phyloP scores from a whole-genome alignment of 2,113 vertebrate species.

The Erpornis zantholeuca region DNA sequence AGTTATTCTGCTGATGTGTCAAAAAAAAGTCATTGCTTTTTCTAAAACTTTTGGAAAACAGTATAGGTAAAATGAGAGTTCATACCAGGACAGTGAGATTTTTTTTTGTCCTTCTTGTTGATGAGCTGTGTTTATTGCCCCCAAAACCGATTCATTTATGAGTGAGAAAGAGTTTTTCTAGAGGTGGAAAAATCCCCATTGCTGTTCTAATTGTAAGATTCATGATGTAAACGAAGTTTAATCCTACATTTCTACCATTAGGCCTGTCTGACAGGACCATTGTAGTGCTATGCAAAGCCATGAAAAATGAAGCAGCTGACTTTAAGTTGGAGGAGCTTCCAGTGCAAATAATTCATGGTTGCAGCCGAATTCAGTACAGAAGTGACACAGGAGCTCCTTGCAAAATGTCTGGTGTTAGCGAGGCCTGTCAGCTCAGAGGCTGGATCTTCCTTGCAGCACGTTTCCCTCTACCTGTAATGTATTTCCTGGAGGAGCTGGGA shows the following conservation, averaged over 20 bases:
- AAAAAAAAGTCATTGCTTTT: background rate
- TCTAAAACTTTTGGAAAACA: background rate
- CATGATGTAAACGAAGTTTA: background rate
- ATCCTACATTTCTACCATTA: background rate
- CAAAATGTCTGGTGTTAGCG: background rate
- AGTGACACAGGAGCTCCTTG: background rate
- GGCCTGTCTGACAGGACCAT: background rate
- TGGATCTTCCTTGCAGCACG: background rate
- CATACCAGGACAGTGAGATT: background rate
- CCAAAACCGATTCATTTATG: background rate
- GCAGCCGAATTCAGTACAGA: background rate
- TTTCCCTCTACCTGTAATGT: background rate
- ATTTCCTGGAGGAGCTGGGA: background rate
- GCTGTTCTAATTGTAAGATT: background rate
- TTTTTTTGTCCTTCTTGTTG: background rate
- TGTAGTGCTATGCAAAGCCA: background rate
- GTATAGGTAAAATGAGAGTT: background rate
- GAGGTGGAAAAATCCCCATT: background rate
- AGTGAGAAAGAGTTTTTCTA: background rate
- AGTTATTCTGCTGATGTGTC: background rate
- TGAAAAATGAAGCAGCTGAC: background rate
- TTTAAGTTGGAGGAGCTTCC: background rate
- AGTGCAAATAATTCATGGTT: background rate
- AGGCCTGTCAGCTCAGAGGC: background rate
- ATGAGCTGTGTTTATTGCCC: background rate